A percentile compares a stretch with the other conserved stretches of the same genome.
Conservation (phyloP, 2,888 invertebrate genomes). For the Pterobdella sp. region DNA sequence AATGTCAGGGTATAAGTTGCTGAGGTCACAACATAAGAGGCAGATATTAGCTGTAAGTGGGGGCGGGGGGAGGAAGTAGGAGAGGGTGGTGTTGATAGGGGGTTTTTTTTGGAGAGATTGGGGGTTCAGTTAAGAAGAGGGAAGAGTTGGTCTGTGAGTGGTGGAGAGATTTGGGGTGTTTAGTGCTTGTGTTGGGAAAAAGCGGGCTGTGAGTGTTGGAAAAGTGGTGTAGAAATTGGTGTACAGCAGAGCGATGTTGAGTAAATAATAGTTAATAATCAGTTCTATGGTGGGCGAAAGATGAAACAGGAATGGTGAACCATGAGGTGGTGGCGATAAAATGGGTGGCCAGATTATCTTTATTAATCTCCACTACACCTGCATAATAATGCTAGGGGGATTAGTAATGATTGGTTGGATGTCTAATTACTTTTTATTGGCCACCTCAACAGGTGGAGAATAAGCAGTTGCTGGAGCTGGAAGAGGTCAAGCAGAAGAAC, state of each 20-base stretch:
- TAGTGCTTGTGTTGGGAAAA: slow-evolving; percentile 1
- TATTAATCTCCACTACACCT: too few relatives aligned
- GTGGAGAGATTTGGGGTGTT: neutral
- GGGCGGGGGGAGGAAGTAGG: slow-evolving; percentile 55
- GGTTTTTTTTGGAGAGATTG: neutral
- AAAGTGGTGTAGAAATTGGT: too few relatives aligned
- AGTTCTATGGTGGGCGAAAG: too few relatives aligned
- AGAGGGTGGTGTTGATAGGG: neutral
- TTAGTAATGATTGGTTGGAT: too few relatives aligned
- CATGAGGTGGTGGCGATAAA: too few relatives aligned
- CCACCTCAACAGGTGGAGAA: slow-evolving; percentile 67
- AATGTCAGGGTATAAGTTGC: slow-evolving; percentile 95
- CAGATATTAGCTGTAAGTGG: slow-evolving; percentile 61
- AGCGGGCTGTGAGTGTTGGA: neutral
- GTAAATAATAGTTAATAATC: too few relatives aligned
- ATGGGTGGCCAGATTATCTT: too few relatives aligned
- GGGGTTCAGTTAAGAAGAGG: neutral
- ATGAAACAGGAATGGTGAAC: too few relatives aligned
- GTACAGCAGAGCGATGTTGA: too few relatives aligned
- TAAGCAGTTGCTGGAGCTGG: slow-evolving; percentile 90
- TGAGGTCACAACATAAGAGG: slow-evolving; percentile 93
- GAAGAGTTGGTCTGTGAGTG: neutral
- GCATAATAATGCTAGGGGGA: too few relatives aligned
- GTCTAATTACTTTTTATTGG: neutral
- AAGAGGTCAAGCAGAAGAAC: slow-evolving; percentile 83